Conservation (phyloP, 2,888 invertebrate genomes). For the Mythimna impura region DNA sequence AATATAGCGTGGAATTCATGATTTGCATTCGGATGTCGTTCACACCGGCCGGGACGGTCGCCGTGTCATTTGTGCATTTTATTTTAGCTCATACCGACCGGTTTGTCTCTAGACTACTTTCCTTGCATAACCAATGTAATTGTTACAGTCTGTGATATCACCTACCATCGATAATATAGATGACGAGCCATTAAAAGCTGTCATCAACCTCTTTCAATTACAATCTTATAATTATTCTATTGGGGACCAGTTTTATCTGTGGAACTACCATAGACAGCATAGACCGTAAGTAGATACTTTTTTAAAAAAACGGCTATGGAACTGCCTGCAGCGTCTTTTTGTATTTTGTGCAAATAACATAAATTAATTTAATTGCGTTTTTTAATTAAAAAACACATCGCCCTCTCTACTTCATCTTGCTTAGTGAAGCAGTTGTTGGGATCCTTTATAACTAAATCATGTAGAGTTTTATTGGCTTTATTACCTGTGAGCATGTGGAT, state of each 20-base stretch:
- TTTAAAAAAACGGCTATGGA: neutral
- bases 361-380: constrained; percentile 30
- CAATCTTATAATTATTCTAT: constrained; percentile 1
- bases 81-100: constrained; percentile 64
- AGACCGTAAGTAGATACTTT: neutral
- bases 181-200: constrained; percentile 27
- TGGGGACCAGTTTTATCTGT: constrained; percentile 6
- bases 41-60: constrained; percentile 49
- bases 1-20: constrained; percentile 48
- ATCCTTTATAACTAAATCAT: constrained; percentile 20
- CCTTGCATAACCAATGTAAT: constrained; percentile 72
- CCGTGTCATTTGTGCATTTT: constrained; percentile 52
- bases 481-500: neutral
- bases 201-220: constrained; percentile 36
- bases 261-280: neutral
- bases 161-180: constrained; percentile 50
- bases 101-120: constrained; percentile 64
- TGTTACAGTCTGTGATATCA: constrained; percentile 62
- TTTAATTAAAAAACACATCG: constrained; percentile 25
- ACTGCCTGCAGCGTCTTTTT: constrained; percentile 3
- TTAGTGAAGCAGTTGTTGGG: constrained; percentile 25
- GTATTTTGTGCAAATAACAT: constrained; percentile 22
- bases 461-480: constrained; percentile 18
- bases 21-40: constrained; percentile 68
- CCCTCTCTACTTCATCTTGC: constrained; percentile 6